These are phyloP conservation scores for Tyria jacobaeae DNA, from an alignment of 2,888 invertebrate species.

Conservation along the genomic window DNA sequence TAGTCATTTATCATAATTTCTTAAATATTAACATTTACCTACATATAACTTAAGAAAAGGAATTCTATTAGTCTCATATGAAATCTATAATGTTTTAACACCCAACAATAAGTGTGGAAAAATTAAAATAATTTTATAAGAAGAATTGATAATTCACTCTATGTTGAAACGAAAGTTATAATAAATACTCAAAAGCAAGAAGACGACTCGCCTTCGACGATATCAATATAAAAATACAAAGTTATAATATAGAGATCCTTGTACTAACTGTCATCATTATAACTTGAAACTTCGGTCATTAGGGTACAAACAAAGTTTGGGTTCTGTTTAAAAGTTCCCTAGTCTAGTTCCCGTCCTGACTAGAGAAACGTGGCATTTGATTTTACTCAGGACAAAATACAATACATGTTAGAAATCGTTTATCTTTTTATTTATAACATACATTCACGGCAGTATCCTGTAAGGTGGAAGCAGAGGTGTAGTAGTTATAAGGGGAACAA, in stretches of 20 bases:
- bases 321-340: conserved; percentile 34
- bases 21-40: too few relatives aligned
- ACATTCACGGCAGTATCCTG: too few relatives aligned
- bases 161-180: conserved; percentile 7
- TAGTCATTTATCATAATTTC: too few relatives aligned
- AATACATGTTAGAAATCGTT: neutral
- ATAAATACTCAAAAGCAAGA: neutral
- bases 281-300: conserved; percentile 44
- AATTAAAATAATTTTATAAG: too few relatives aligned
- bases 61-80: too few relatives aligned
- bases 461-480: too few relatives aligned
- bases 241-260: conserved; percentile 4
- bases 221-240: conserved; percentile 6
- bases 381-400: neutral
- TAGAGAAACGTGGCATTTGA: neutral
- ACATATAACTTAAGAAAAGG: too few relatives aligned
- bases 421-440: neutral
- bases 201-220: neutral
- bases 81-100: too few relatives aligned
- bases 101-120: too few relatives aligned
- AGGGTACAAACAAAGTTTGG: conserved; percentile 38
- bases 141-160: neutral
- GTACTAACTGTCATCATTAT: conserved; percentile 43
- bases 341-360: conserved; percentile 1
- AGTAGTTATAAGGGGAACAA: too few relatives aligned